Evolutionary conservation across 2,888 invertebrate genomes (phyloP).

Genomic region (Synanthedon vespiformis): DNA sequence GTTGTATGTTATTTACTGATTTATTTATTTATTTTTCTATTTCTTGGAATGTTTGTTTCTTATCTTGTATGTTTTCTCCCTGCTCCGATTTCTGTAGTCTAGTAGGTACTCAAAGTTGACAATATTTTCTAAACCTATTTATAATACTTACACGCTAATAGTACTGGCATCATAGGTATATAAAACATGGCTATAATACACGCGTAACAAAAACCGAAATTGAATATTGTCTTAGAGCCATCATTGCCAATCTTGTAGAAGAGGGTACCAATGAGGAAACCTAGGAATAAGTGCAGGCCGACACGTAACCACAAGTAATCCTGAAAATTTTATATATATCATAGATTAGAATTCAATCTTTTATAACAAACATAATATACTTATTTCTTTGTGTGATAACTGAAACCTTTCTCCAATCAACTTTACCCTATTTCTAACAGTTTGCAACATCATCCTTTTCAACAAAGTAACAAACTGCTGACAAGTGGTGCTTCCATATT

Average conservation of each 20-base stretch:
- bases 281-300: conserved; percentile 75
- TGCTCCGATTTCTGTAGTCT: no score
- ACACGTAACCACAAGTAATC: conserved; percentile 78
- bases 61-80: no score
- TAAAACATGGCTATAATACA: conserved; percentile 84
- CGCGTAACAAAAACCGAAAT: conserved; percentile 87
- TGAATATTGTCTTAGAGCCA: conserved; percentile 84
- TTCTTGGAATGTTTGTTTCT: no score
- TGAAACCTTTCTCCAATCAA: no score
- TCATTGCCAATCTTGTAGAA: conserved; percentile 82
- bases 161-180: conserved; percentile 84
- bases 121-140: no score
- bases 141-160: conserved; percentile 79
- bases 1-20: no score
- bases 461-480: conserved; percentile 78
- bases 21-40: no score
- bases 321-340: no score
- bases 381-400: no score
- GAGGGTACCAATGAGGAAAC: conserved; percentile 76
- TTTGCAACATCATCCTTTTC: conserved; percentile 79
- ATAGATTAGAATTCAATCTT: neutral
- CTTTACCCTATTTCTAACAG: conserved; percentile 78
- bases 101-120: no score
- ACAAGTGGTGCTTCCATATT: conserved; percentile 70
- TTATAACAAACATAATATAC: neutral